Evolutionary conservation across 2,888 invertebrate species (phyloP).

Genomic region (Epiblema foenella): DNA sequence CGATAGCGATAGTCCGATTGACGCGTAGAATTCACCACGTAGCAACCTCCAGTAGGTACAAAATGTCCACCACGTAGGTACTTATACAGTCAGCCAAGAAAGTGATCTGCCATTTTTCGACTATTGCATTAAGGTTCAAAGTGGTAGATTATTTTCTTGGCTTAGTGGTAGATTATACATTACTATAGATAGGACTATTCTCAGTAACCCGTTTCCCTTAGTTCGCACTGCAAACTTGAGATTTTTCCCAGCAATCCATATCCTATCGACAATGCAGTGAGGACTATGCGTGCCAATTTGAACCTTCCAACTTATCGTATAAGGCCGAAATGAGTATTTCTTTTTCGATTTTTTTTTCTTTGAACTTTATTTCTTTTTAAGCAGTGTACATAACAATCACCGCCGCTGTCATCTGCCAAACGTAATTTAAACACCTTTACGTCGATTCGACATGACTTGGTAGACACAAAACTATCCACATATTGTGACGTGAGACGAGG

Average conservation of each 20-base stretch:
- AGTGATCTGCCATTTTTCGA: too few relatives aligned
- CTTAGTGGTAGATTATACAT: too few relatives aligned
- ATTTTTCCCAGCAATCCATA: too few relatives aligned
- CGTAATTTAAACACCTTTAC: constrained; percentile 2
- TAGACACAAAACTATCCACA: not conserved
- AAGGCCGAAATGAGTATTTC: not conserved
- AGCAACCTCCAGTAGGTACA: not conserved
- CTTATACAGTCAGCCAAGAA: too few relatives aligned
- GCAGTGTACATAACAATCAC: not conserved
- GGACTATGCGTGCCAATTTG: not conserved
- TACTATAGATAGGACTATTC: too few relatives aligned
- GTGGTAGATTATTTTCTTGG: too few relatives aligned
- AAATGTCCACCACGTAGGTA: not conserved
- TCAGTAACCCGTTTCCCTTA: too few relatives aligned
- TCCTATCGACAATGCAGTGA: too few relatives aligned
- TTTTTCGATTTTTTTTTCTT: too few relatives aligned
- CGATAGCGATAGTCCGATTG: not conserved
- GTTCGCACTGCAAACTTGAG: too few relatives aligned
- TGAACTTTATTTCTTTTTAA: not conserved
- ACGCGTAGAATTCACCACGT: not conserved
- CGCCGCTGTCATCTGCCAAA: not conserved
- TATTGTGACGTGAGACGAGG: constrained; percentile 8
- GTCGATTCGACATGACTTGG: not conserved
- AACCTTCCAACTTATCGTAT: not conserved
- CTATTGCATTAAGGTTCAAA: too few relatives aligned